Evolutionary conservation across 2,888 invertebrate genomes (phyloP).

Genomic region (Clivina fossor): DNA sequence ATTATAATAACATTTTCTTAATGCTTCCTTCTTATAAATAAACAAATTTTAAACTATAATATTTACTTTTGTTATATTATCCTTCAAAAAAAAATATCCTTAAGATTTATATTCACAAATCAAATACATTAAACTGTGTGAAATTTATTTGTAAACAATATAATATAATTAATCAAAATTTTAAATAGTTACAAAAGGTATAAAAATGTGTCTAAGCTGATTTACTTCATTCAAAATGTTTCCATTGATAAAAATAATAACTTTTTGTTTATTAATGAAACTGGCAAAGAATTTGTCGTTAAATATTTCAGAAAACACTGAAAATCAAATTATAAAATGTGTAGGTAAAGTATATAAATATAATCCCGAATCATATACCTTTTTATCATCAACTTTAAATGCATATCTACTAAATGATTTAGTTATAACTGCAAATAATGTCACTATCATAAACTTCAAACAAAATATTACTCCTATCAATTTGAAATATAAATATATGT

Average conservation of each 20-base stretch:
- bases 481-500: no score
- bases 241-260: not conserved
- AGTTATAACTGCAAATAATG: no score
- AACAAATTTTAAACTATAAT: not conserved
- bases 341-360: not conserved
- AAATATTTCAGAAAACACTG: not conserved
- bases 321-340: not conserved
- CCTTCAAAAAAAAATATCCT: no score
- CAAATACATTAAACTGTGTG: not conserved
- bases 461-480: no score
- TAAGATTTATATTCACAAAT: not conserved
- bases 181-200: no score
- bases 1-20: constrained; percentile 16
- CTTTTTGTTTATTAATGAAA: not conserved
- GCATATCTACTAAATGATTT: no score
- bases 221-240: not conserved
- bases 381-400: no score
- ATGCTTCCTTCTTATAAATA: not conserved
- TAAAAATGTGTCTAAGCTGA: no score
- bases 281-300: no score
- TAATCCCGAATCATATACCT: not conserved
- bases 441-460: no score
- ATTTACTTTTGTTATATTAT: not conserved
- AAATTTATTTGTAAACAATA: not conserved
- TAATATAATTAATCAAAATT: not conserved